Conservation (phyloP, 2,797 vertebrate genomes). For the Leptoclinus maculatus region DNA sequence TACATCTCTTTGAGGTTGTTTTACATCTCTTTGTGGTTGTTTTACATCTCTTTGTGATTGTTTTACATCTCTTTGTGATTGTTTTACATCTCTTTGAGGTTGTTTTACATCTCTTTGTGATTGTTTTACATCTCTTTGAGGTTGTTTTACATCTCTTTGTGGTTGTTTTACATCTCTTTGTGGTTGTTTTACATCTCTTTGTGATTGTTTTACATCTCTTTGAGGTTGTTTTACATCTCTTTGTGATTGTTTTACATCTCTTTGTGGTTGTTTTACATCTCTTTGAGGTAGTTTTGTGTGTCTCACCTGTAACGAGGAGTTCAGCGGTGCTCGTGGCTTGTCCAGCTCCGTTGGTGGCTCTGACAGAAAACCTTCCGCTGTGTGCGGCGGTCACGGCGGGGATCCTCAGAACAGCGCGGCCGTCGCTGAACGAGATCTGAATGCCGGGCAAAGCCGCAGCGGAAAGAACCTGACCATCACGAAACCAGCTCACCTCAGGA, state of each 20-base stretch:
- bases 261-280: background rate
- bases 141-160: too few species aligned
- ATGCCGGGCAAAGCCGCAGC: conserved; percentile 91
- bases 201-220: too few species aligned
- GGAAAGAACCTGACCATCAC: conserved; percentile 98
- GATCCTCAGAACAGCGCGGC: conserved; percentile 96
- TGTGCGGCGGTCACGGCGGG: conserved; percentile 90
- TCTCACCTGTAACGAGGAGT: conserved; percentile 93
- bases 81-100: too few species aligned
- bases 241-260: background rate
- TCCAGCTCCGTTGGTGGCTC: conserved; percentile 97
- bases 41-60: background rate
- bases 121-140: too few species aligned
- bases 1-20: background rate
- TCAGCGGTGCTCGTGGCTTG: conserved; percentile 98
- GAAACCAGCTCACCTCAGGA: conserved; percentile 99
- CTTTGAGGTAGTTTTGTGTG: background rate
- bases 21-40: background rate
- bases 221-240: background rate
- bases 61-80: too few species aligned
- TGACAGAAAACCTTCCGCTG: conserved; percentile 94
- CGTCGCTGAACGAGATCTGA: conserved; percentile 98
- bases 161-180: too few species aligned
- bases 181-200: too few species aligned
- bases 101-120: too few species aligned